Base-by-base conservation (phyloP, 1,140 invertebrate species). In the Drosophila pectinifera region DNA sequence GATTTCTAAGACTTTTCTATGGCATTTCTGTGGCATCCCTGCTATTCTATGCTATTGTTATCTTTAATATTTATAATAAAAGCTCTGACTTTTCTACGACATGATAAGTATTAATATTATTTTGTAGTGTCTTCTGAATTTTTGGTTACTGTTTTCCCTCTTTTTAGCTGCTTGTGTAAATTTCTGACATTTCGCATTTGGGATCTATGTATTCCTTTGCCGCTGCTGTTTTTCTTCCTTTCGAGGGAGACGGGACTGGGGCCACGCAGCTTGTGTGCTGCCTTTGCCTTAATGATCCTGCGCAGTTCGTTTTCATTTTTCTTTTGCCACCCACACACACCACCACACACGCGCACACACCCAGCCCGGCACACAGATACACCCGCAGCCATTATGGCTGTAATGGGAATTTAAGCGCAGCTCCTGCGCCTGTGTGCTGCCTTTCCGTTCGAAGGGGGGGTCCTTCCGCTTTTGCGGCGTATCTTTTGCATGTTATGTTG, bases 351-450 rank as follows among this genome's bases (percentile, higher is more conserved):
- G 48, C 65, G 42, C 49, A 58, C 72, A 64, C 42, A 54, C 28
- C 39, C 72, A 18, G 31, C 16, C 48, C 18, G 48, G 63, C 64
- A 54, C 62, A 78, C 73, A 46, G 62, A 78, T 63, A 82, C 73
- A 55, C 56, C 80, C 80, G 73, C 83, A 88, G 79, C 83, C 83
- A 88, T 88, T 88, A 88, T 86, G 83, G 58, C 80, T 81, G 84
- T 88, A 88, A 88, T 88, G 83, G 84, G 83, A 88, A 89, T 88
- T 88, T 88, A 88, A 88, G 84, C 76, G 76, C 84, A 83, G 68
- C 82, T 85, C 63, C 75, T 69, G 84, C 80, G 69, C 61, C 65
- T 86, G 78, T 86, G 55, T 86, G 59, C 63, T 63, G 63, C 61
- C 46, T 59, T 72, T 53, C 46, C 64, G 41, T 70, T 41, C 31